A percentile compares a stretch with the other conserved stretches of the same genome.
These are phyloP conservation scores for Mus spicilegus DNA, from an alignment of 2,113 vertebrate species.

Conservation along the genomic window DNA sequence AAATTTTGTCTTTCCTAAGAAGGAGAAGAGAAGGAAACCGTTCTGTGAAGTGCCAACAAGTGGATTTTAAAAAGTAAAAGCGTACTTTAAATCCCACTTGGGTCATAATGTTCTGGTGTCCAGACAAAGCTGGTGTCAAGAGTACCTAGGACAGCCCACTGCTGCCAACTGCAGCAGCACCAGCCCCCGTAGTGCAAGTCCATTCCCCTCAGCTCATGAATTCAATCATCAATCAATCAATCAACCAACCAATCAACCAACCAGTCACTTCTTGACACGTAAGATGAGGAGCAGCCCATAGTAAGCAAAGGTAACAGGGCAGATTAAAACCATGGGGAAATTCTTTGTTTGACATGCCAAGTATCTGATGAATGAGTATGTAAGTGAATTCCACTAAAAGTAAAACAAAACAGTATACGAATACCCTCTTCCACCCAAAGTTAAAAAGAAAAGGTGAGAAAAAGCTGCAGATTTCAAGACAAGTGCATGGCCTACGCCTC, in stretches of 20 bases:
- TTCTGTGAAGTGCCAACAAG: constrained; percentile 39
- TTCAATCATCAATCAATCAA: background rate
- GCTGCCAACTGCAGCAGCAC: background rate
- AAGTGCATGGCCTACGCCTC: constrained; percentile 64
- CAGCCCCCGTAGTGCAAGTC: background rate
- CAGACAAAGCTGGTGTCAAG: background rate
- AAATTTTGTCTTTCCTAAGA: constrained; percentile 43
- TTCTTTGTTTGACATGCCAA: constrained; percentile 60
- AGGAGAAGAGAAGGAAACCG: background rate
- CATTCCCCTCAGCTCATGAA: background rate
- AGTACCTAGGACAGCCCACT: background rate
- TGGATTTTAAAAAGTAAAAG: constrained; percentile 73
- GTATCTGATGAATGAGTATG: constrained; percentile 9
- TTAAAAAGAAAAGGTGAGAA: background rate
- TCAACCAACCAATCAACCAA: background rate
- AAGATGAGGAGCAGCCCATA: constrained; percentile 31
- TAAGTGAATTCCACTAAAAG: constrained; percentile 58
- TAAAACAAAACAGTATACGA: constrained; percentile 4
- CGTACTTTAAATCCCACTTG: constrained; percentile 57
- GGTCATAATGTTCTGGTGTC: constrained; percentile 53
- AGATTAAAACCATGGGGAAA: constrained; percentile 23
- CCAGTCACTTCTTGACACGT: constrained; percentile 24
- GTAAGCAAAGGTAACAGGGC: constrained; percentile 50
- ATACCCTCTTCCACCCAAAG: background rate
- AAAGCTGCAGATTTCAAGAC: constrained; percentile 82